A percentile compares a stretch with the other conserved stretches of the same genome.
Conservation (phyloP, 37 sponge, comb jelly and placozoan species). For the Halichondria panicea region DNA sequence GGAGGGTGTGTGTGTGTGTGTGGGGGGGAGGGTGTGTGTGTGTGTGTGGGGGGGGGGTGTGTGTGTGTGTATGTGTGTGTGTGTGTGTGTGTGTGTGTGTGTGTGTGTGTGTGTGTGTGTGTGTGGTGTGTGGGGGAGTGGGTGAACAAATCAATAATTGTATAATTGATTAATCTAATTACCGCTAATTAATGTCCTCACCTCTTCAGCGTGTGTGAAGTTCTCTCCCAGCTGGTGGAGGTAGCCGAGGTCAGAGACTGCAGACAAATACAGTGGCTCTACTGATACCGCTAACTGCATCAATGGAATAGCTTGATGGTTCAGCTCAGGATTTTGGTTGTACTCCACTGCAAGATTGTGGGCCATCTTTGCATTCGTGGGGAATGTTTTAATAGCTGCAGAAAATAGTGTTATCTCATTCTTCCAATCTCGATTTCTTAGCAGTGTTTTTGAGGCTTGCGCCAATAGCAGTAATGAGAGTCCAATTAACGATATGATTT, state of each 20-base stretch:
- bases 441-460: constrained; percentile 59
- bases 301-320: constrained; percentile 65
- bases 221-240: constrained; percentile 53
- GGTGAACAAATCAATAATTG: too few relatives aligned
- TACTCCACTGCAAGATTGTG: constrained; percentile 81
- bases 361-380: constrained; percentile 80
- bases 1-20: too few relatives aligned
- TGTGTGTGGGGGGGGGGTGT: too few relatives aligned
- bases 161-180: too few relatives aligned
- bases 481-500: constrained; percentile 1
- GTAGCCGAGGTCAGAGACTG: constrained; percentile 69
- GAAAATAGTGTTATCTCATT: constrained; percentile 72
- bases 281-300: constrained; percentile 49
- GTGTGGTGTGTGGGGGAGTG: too few relatives aligned
- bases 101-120: too few relatives aligned
- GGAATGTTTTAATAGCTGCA: constrained; percentile 59
- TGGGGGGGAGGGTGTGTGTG: too few relatives aligned
- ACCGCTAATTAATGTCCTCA: too few relatives aligned
- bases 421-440: constrained; percentile 79
- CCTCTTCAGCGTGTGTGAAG: constrained; percentile 65
- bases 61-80: too few relatives aligned
- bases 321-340: constrained; percentile 41
- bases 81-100: too few relatives aligned
- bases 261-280: constrained; percentile 72
- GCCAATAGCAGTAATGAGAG: constrained; percentile 37